Evolutionary conservation across 1,140 invertebrate species (phyloP).

Genomic region (Aphidius gifuensis): DNA sequence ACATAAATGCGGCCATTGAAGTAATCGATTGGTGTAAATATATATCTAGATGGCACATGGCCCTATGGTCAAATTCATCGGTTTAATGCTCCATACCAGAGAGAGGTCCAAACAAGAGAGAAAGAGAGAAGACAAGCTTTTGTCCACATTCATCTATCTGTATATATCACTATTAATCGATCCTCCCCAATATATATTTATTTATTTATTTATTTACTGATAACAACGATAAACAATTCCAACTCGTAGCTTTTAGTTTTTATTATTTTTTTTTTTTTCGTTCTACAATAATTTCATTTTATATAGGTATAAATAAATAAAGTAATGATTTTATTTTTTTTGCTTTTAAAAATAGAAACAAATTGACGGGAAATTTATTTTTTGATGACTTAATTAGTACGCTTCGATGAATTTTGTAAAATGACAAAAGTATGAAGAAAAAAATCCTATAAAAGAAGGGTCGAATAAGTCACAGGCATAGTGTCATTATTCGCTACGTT

Average conservation of each 20-base stretch:
- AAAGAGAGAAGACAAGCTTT: constrained; percentile 8
- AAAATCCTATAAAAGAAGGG: not conserved
- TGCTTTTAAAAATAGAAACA: too few species aligned
- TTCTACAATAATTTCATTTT: not conserved
- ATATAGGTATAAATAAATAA: too few species aligned
- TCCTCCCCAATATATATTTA: not conserved
- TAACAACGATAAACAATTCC: constrained; percentile 21
- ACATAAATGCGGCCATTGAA: not conserved
- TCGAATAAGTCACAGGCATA: constrained; percentile 18
- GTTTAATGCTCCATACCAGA: constrained; percentile 15
- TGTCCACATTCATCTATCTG: constrained; percentile 4
- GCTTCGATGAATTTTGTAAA: constrained; percentile 9
- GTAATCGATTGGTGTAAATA: constrained; percentile 15
- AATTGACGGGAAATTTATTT: too few species aligned
- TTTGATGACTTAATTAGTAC: constrained; percentile 9
- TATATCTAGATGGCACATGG: not conserved
- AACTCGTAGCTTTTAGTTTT: not conserved
- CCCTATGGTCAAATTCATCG: constrained; percentile 20
- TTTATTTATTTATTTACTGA: not conserved
- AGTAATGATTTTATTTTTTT: too few species aligned
- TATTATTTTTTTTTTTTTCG: not conserved
- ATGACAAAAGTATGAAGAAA: constrained; percentile 15
- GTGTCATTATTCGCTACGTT: constrained; percentile 36
- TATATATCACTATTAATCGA: constrained; percentile 20
- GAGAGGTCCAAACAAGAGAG: not conserved